Conservation (phyloP, 2,797 vertebrate genomes). For the Onychomys arenicola region DNA sequence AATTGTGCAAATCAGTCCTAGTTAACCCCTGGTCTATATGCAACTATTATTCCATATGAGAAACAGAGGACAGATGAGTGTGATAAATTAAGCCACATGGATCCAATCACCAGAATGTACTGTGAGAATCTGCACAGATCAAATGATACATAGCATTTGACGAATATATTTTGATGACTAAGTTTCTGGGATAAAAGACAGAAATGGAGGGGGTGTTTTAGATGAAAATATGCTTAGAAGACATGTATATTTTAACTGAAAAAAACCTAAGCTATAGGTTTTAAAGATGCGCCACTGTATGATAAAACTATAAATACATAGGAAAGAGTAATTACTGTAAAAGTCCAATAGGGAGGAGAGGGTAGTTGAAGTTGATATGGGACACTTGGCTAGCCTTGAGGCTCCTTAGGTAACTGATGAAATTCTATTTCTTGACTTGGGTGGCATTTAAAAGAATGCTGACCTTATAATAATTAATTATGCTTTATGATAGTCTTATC, state of each 20-base stretch:
- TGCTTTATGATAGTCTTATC: slow-evolving; percentile 54
- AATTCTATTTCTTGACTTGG: slow-evolving; percentile 66
- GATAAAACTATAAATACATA: slow-evolving; percentile 49
- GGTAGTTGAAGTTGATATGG: neutral
- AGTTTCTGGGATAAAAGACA: slow-evolving; percentile 41
- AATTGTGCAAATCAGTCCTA: neutral
- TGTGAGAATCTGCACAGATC: slow-evolving; percentile 20
- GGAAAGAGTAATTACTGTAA: slow-evolving; percentile 35
- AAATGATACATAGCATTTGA: slow-evolving; percentile 38
- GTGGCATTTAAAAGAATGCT: slow-evolving; percentile 49
- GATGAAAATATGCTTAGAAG: slow-evolving; percentile 35
- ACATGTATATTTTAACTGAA: neutral
- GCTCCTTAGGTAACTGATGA: slow-evolving; percentile 51
- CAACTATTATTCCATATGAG: slow-evolving; percentile 38
- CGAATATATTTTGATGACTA: slow-evolving; percentile 20
- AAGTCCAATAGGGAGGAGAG: slow-evolving; percentile 19
- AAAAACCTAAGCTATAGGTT: slow-evolving; percentile 47
- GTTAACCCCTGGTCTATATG: slow-evolving; percentile 26
- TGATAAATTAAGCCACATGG: slow-evolving; percentile 26
- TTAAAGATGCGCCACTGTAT: neutral
- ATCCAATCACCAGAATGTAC: slow-evolving; percentile 48
- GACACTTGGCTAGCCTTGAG: slow-evolving; percentile 3
- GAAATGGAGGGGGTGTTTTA: neutral
- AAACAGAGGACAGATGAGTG: slow-evolving; percentile 53
- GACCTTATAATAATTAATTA: slow-evolving; percentile 53